Percentiles rank a stretch among this genome's conserved stretches.
These are phyloP conservation scores for Rallus crepitans DNA, from an alignment of 2,797 vertebrate species.

Conservation along the genomic window DNA sequence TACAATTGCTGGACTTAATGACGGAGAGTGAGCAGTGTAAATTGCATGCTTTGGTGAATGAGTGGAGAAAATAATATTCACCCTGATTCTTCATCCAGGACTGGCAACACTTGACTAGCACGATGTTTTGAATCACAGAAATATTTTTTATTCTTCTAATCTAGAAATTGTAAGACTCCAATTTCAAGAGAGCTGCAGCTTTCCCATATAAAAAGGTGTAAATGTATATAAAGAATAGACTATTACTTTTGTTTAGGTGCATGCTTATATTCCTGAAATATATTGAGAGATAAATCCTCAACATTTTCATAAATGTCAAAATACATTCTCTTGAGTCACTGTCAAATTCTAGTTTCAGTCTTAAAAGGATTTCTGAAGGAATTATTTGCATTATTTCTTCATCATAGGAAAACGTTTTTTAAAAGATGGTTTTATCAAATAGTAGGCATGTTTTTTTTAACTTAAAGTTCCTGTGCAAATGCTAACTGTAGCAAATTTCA, in stretches of 20 bases:
- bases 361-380: neutral
- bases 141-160: neutral
- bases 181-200: neutral
- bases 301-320: neutral
- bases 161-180: neutral
- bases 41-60: neutral
- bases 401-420: neutral
- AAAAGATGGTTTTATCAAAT: neutral
- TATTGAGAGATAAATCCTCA: neutral
- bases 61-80: neutral
- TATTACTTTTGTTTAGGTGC: neutral
- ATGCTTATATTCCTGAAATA: neutral
- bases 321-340: neutral
- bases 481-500: neutral
- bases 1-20: neutral
- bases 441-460: neutral
- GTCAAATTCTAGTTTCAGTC: neutral
- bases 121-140: neutral
- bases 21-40: neutral
- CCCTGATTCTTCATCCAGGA: neutral
- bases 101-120: neutral
- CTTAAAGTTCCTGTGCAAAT: neutral
- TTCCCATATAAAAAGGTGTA: neutral
- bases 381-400: neutral
- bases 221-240: neutral